phyloP scores from a whole-genome alignment of 2,888 invertebrate species.

The Allacma fusca region DNA sequence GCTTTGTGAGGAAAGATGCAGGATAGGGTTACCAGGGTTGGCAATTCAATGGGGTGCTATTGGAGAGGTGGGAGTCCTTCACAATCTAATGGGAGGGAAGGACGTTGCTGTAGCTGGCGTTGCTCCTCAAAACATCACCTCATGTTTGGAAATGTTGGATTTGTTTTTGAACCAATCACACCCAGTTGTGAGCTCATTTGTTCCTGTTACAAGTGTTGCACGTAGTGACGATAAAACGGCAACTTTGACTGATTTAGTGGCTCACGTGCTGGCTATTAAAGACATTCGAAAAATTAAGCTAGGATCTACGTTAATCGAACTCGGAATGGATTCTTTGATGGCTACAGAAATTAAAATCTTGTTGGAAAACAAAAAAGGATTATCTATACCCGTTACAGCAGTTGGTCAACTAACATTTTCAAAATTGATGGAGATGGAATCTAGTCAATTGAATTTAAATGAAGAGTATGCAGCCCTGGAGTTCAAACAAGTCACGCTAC shows the following conservation, averaged over 20 bases:
- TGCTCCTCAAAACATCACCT: conserved; percentile 82
- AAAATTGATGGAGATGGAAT: conserved; percentile 68
- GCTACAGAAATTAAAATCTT: conserved; percentile 95
- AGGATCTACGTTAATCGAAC: conserved; percentile 76
- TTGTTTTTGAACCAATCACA: conserved; percentile 73
- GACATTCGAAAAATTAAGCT: conserved; percentile 78
- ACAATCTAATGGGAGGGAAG: conserved; percentile 68
- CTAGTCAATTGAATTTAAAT: not conserved
- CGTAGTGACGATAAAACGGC: conserved; percentile 52
- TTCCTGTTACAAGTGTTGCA: conserved; percentile 81
- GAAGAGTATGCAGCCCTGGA: not conserved
- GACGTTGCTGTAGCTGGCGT: conserved; percentile 75
- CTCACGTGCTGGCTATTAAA: conserved; percentile 76
- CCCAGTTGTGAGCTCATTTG: conserved; percentile 81
- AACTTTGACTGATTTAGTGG: conserved; percentile 74
- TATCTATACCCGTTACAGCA: conserved; percentile 85
- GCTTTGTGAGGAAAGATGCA: conserved; percentile 66
- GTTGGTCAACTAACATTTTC: conserved; percentile 82
- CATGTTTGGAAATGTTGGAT: conserved; percentile 76
- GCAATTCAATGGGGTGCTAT: conserved; percentile 72
- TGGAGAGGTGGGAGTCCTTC: conserved; percentile 69
- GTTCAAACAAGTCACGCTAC: not conserved
- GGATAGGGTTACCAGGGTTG: conserved; percentile 66
- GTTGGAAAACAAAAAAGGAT: conserved; percentile 86
- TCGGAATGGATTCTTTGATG: conserved; percentile 98